phyloP scores from a whole-genome alignment of 2,888 invertebrate species.

The Cephus pygmeus region DNA sequence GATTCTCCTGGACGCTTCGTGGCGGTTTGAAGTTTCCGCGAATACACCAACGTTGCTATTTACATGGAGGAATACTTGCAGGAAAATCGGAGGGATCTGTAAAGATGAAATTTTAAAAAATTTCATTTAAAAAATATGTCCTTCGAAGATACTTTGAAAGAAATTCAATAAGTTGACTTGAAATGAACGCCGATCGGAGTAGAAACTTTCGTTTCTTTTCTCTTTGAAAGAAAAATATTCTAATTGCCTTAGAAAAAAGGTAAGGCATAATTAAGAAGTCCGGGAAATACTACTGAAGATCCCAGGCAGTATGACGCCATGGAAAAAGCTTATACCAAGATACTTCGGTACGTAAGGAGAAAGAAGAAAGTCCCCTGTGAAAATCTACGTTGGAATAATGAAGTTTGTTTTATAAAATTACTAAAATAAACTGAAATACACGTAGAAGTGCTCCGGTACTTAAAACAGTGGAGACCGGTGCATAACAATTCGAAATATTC shows the following conservation, averaged over 20 bases:
- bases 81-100: background rate
- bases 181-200: background rate
- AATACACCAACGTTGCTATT: background rate
- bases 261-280: background rate
- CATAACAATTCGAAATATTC: background rate
- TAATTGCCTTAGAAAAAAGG: background rate
- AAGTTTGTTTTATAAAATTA: background rate
- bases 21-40: constrained; percentile 10
- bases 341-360: background rate
- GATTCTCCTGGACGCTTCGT: constrained; percentile 24
- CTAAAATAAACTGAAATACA: background rate
- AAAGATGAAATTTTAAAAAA: background rate
- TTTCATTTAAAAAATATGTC: background rate
- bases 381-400: background rate
- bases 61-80: background rate
- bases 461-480: background rate
- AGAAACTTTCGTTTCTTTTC: background rate
- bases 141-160: background rate
- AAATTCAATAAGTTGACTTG: background rate
- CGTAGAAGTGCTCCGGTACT: background rate
- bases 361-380: background rate
- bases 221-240: background rate
- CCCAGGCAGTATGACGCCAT: background rate
- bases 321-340: background rate
- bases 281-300: background rate